phyloP scores from a whole-genome alignment of 2,888 invertebrate species.

The Xanthostigma xanthostigma region DNA sequence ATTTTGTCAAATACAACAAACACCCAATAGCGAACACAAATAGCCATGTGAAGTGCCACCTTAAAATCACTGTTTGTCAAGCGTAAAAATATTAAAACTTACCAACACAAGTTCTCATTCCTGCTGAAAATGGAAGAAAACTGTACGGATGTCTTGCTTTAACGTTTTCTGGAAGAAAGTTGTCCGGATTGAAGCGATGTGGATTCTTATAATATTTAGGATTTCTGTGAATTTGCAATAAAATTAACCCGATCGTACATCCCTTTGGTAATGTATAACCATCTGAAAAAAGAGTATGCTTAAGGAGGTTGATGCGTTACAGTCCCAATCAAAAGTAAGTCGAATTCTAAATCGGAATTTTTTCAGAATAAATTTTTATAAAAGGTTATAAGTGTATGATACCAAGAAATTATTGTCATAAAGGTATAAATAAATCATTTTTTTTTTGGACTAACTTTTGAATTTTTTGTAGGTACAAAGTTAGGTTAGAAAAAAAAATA shows the following conservation, averaged over 20 bases:
- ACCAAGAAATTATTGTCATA: no score
- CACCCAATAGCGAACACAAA: no score
- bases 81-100: conserved; percentile 15
- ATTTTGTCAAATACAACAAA: no score
- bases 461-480: no score
- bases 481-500: no score
- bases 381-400: no score
- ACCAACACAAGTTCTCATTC: conserved; percentile 58
- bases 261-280: conserved; percentile 14
- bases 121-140: conserved; percentile 60
- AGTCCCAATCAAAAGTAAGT: no score
- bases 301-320: no score
- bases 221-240: conserved; percentile 40
- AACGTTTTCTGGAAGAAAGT: conserved; percentile 54
- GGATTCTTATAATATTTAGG: conserved; percentile 47
- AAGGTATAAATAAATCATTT: no score
- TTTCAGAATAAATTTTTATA: no score
- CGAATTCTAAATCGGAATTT: no score
- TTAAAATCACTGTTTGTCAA: background rate
- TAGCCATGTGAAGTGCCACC: background rate
- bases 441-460: no score
- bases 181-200: conserved; percentile 49
- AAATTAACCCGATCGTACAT: conserved; percentile 11
- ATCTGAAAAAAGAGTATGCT: conserved; percentile 10
- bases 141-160: conserved; percentile 56